Percentiles rank a stretch among this genome's conserved stretches.
Evolutionary conservation across 2,888 invertebrate species (phyloP).

Genomic region (Anoplius nigerrimus): DNA sequence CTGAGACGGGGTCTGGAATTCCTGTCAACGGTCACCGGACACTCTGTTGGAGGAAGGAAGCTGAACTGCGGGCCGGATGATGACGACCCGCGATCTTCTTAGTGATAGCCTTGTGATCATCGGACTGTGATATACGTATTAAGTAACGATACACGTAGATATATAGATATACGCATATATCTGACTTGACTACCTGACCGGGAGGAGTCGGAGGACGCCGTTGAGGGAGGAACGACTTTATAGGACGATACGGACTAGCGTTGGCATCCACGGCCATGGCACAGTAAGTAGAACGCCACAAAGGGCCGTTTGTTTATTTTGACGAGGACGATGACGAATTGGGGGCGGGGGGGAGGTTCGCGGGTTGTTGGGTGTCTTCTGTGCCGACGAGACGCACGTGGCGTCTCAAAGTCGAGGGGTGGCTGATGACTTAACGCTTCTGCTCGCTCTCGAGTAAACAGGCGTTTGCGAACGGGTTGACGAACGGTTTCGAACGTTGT

Average conservation of each 20-base stretch:
- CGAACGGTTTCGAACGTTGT: no score
- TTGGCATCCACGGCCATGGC: no score
- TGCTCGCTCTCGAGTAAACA: background rate
- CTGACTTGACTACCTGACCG: background rate
- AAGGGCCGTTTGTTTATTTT: no score
- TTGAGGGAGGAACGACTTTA: background rate
- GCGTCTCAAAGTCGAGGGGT: conserved; percentile 3
- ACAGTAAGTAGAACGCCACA: no score
- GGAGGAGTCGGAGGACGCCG: no score
- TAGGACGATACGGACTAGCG: background rate
- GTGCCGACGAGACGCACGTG: conserved; percentile 2
- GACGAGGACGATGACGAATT: no score
- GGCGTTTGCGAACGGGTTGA: no score
- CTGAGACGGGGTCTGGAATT: conserved; percentile 8
- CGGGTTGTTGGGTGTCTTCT: background rate
- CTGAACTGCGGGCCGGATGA: background rate
- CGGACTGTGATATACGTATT: conserved; percentile 54
- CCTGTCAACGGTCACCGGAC: no score
- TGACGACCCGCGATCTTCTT: background rate
- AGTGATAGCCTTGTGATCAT: conserved; percentile 46
- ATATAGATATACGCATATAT: conserved; percentile 29
- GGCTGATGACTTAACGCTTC: background rate
- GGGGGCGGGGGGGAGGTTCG: no score
- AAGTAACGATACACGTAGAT: no score
- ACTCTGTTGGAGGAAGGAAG: conserved; percentile 6